Base-by-base conservation (phyloP, 2,888 invertebrate species). In the Dryomyza anilis region DNA sequence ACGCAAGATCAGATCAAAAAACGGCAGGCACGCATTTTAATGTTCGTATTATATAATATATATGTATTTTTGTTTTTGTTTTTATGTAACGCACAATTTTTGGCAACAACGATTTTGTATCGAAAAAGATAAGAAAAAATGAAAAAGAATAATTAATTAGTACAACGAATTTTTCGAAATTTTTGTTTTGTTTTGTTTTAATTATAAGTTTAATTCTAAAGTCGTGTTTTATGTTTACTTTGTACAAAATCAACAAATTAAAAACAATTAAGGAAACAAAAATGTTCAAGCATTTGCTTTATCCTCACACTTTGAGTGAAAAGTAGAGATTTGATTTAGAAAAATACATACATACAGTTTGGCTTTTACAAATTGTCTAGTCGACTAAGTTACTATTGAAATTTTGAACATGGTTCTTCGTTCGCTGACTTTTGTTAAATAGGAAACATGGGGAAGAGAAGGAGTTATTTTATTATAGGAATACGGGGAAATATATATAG, bases 101-200 rank as follows among this genome's bases (percentile, higher is more conserved):
- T 66, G 69, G 69, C 66, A 72, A 73, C 72, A 73, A 67, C 68
- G 63, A 67, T 63, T 67, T 69, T 71, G 70, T 69, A 70, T 69
- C 70, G 70, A 68, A 71, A 70, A 71, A 70, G 67, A 70, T 70
- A 71, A 72, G 71, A 72, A 71, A 69, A 71, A 71, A 71, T 70
- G 71, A 72, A 72, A 73, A 72, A 68, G 69, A 66, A 63, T 71
- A 71, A 72, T 68, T 68, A 71, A 71, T 71, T 78, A 76, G 73
- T 75, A 68, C 68, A 69, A 70, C 57, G 57, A 57, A 63, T 36
- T 56, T 73, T 71, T 74, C 70, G 72, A 73, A 69, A 67, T 60
- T 68, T 70, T 56, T 67, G 53, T 65, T 53, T 70, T 63, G 56
- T 64, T 67, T 52, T 36, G 25, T 36, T 36, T 45, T 45, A 30